Conservation (phyloP, 2,797 vertebrate species). For the Platalea minor region DNA sequence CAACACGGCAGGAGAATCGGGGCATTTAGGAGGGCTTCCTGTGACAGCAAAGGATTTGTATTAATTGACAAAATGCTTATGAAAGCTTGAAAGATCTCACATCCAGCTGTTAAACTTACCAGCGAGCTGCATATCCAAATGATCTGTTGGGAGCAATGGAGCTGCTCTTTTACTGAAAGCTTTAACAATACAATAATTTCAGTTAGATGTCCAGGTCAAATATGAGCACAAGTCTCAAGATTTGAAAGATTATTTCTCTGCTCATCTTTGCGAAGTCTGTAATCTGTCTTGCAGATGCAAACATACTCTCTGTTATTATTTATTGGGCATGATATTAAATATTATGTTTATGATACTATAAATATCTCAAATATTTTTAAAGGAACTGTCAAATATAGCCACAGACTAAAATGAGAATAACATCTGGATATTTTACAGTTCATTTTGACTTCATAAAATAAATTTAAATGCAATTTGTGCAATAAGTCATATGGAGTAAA, state of each 20-base stretch:
- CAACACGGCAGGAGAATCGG: neutral
- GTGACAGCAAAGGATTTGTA: neutral
- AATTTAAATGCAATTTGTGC: conserved; percentile 1
- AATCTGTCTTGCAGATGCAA: neutral
- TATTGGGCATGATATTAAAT: neutral
- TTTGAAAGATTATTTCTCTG: neutral
- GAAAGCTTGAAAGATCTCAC: neutral
- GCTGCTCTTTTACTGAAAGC: neutral
- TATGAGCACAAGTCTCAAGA: neutral
- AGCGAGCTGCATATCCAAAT: neutral
- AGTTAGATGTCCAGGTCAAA: neutral
- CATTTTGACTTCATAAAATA: neutral
- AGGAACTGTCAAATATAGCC: neutral
- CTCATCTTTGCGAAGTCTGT: neutral
- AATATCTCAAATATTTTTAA: neutral
- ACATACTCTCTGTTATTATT: neutral
- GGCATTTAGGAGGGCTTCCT: neutral
- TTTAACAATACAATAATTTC: neutral
- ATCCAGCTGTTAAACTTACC: neutral
- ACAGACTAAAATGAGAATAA: neutral
- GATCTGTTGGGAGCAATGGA: neutral
- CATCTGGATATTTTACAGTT: neutral
- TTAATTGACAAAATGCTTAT: neutral
- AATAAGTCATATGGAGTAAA: neutral
- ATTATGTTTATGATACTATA: neutral